Base-by-base conservation (phyloP, 2,797 vertebrate species). In the Benthosema pterotum region DNA sequence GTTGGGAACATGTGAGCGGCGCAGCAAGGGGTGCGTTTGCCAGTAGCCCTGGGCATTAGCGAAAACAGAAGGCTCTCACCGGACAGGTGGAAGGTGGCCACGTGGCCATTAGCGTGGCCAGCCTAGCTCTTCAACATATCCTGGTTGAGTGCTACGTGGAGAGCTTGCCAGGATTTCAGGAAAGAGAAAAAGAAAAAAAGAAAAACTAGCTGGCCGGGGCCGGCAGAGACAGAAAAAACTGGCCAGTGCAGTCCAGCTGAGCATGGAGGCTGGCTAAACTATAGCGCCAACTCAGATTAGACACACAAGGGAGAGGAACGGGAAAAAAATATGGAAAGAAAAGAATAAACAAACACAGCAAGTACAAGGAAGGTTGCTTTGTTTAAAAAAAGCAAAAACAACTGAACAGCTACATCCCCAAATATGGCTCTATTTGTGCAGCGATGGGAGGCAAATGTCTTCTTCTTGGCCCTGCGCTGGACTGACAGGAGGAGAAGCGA, bases 51-150 rank as follows among this genome's bases (percentile, higher is more conserved):
- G 60, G 53, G 60, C 12, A 52, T 43, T 52, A 45, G 38, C 48
- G n/a, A n/a, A 43, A 69, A 46, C 59, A 62, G 60, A 69, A 17
- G 48, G 67, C 59, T 51, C 53, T 62, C 19, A n/a, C 32, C 7
- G 48, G 46, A 52, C 38, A 38, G 48, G 53, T 69, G 66, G 59
- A 69, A 11, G 12, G 11, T 13, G 14, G 66, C 66, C 66, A 69
- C 22, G 46, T 53, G 43, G 57, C 63, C 53, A 65, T 65, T 57
- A 65, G 63, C 15, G n/a, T n/a, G 49, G 47, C 22, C 54, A 19
- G 49, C 18, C 4, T n/a, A n/a, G n/a, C n/a, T 52, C 18, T 52
- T 16, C 56, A 17, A 15, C 46, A 52, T 42, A 43, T 57, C 28
- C 45, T 15, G 63, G 38, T 45, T 15, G 28, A 14, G n/a, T 17